Base-by-base conservation (phyloP, 1,140 invertebrate species). In the Hesperophylax magnus region DNA sequence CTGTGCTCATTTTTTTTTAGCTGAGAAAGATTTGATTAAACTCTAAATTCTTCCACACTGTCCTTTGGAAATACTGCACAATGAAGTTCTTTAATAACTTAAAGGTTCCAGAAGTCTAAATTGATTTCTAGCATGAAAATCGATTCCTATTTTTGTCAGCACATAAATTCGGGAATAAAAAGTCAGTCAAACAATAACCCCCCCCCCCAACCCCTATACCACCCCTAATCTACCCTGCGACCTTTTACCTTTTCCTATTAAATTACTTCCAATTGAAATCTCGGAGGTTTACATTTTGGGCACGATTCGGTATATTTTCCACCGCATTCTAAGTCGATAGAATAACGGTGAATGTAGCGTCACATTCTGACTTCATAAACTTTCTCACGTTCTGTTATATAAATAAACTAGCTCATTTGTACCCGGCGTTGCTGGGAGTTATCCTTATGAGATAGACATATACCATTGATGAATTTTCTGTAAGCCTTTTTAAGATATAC, bases 261-360 rank as follows among this genome's bases (percentile, higher is more conserved):
- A 80, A 80, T 80, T 80, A 80, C 78, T 80, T 80, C 72, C 78
- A 58, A 80, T 75, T 76, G 78, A 75, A 79, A 80, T 74, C 71
- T 52, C 54, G 22, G 52, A n/a, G 78, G 69, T 80, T 75, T 52
- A 63, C 78, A 80, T 75, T 80, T 74, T 47, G 65, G 53, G 69
- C 78, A 80, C 78, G 78, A 80, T 80, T 75, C 71, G 31, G 71
- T 54, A 65, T 80, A 75, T 67, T 80, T 75, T 65, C 78, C 78
- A 24, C 72, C 72, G 56, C 72, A 53, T 72, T 72, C 69, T 72
- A 52, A 72, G 69, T 56, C 52, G 52, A 67, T n/a, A 67, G 63
- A 67, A 67, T 67, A 67, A 67, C 63, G 63, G 63, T 18, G 34
- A 72, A 72, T 17, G 63, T 67, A 67, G 24, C 58, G 58, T 61